Evolutionary conservation across 2,113 vertebrate genomes (phyloP), one percentile per base, ranked within the genome.

Genomic region (Turdus rufiventris): DNA sequence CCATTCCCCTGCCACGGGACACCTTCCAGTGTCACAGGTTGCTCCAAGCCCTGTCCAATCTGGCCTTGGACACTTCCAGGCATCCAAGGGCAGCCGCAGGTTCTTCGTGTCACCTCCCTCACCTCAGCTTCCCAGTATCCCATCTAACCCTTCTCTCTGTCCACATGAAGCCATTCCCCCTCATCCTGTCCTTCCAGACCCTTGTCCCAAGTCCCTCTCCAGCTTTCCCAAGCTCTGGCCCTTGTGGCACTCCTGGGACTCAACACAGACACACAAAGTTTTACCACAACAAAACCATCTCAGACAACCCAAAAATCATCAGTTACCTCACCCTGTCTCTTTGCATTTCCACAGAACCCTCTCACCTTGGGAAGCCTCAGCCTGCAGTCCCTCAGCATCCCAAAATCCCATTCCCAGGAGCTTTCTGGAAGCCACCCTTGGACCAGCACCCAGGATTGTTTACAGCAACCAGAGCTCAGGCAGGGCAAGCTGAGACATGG

Each of bases 1-100:
- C 26, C 50, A 4, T 5, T 11, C 10, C 28, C 14, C 18, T 14
- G 7, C 33, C 10, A 1, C 0, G 15, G 43, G 51, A 73, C 18
- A n/a, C 12, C 23, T 60, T 2, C 23, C 51, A 16, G 31, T 0
- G 1, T 0, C 2, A 10, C 40, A 21, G 57, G 48, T 0, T 36
- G 66, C 42, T 57, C 36, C 66, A 3, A 71, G 57, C 20, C 57
- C 25, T 0, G 4, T 5, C 40, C 58, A 33, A 0, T 20, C 25
- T 6, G 43, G 31, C 36, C 12, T 19, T 3, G 31, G 43, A 33
- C 26, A 9, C 58, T 43, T 1, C 7, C 57, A 88, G 36, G 62
- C 38, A 68, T 43, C 6, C 75, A 29, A 19, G 29, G n/a, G 12
- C 40, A 62, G 56, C 65, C 74, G 48, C 75, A 33, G 75, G 26